A percentile compares a stretch with the other conserved stretches of the same genome.
Conservation (phyloP, 2,113 vertebrate genomes). For the Brachypteracias leptosomus region DNA sequence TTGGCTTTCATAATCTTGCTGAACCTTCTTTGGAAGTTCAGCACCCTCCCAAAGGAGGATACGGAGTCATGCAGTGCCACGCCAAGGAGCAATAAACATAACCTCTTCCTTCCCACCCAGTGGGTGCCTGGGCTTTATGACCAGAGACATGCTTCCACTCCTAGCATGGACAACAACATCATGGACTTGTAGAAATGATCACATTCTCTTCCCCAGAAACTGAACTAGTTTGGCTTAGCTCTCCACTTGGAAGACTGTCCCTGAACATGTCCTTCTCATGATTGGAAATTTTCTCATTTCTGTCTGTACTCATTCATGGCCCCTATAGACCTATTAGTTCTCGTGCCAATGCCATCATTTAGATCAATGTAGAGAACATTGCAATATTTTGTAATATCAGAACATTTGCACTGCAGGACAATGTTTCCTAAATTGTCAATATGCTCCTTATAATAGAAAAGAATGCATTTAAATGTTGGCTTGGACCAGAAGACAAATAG, state of each 20-base stretch:
- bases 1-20: neutral
- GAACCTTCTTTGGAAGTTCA: neutral
- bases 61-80: neutral
- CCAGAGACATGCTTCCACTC: accelerated
- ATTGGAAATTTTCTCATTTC: constrained; percentile 27
- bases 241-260: neutral
- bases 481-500: constrained; percentile 31
- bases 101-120: neutral
- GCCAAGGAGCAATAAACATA: neutral
- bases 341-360: constrained; percentile 13
- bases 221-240: neutral
- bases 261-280: neutral
- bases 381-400: constrained; percentile 24
- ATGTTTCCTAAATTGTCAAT: constrained; percentile 48
- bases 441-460: constrained; percentile 32
- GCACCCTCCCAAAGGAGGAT: neutral
- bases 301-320: neutral
- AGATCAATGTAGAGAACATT: constrained; percentile 16
- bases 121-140: neutral
- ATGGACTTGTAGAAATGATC: neutral
- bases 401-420: constrained; percentile 2
- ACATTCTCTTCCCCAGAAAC: neutral
- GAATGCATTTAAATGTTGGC: constrained; percentile 31
- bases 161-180: neutral
- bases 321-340: constrained; percentile 28